Conservation (phyloP, 2,888 invertebrate genomes). For the Metopia argyrocephala region DNA sequence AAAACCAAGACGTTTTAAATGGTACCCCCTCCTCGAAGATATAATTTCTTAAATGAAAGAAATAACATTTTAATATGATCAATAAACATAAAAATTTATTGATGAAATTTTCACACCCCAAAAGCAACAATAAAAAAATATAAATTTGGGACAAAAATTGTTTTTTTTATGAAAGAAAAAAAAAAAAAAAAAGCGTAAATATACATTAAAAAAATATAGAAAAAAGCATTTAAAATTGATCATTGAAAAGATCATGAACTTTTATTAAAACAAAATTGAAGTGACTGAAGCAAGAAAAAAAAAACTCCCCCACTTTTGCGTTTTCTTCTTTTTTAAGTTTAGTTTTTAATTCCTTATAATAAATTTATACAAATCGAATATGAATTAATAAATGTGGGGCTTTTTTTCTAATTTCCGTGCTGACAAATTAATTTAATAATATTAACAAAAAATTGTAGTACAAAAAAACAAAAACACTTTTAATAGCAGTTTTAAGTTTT, state of each 20-base stretch:
- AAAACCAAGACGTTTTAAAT: too few species aligned
- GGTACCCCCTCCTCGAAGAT: neutral
- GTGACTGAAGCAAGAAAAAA: constrained; percentile 8
- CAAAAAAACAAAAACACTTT: neutral
- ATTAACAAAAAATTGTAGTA: constrained; percentile 68
- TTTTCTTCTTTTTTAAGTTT: neutral
- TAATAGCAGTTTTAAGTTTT: constrained; percentile 37
- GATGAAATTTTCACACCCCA: constrained; percentile 62
- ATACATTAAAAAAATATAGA: neutral
- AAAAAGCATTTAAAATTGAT: constrained; percentile 57
- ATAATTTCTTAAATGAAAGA: constrained; percentile 30
- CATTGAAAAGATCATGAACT: constrained; percentile 62
- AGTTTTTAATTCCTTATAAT: constrained; percentile 21
- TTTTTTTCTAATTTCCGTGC: constrained; percentile 67
- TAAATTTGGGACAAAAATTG: neutral
- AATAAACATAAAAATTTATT: constrained; percentile 65
- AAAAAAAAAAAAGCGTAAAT: neutral
- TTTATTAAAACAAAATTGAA: constrained; percentile 51
- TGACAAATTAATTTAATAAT: constrained; percentile 76
- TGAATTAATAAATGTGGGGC: constrained; percentile 55
- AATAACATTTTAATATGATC: constrained; percentile 62
- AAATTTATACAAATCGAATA: constrained; percentile 57
- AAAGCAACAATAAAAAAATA: constrained; percentile 10
- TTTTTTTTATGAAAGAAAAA: neutral
- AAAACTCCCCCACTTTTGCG: constrained; percentile 8